Evolutionary conservation across 2,797 vertebrate species (phyloP).

Genomic region (Onychomys torridus): DNA sequence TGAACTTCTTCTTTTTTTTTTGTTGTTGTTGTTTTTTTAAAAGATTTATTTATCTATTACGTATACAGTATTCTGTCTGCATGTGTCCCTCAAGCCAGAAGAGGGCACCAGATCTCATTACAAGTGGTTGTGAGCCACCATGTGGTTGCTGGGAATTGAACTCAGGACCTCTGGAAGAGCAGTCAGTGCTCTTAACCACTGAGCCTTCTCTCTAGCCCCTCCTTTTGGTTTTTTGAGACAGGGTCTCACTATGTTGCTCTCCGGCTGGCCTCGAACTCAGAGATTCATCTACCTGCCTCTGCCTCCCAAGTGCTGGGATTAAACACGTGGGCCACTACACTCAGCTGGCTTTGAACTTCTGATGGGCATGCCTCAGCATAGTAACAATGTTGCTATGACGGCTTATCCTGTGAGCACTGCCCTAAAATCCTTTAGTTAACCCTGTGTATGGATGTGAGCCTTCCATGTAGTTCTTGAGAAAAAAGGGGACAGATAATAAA

Average conservation of each 20-base stretch:
- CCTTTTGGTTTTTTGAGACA: neutral
- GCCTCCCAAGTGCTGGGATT: neutral
- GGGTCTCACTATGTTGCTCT: neutral
- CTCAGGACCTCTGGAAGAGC: too few species aligned
- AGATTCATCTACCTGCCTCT: neutral
- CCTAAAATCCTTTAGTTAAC: neutral
- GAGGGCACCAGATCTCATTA: too few species aligned
- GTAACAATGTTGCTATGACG: neutral
- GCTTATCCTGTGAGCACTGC: neutral
- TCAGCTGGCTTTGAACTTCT: neutral
- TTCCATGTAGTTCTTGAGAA: neutral
- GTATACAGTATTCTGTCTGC: too few species aligned
- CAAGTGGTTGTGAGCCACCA: too few species aligned
- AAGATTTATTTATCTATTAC: too few species aligned
- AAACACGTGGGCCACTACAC: too few species aligned
- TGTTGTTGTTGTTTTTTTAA: too few species aligned
- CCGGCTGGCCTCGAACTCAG: neutral
- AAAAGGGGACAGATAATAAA: constrained; percentile 11
- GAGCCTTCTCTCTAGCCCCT: too few species aligned
- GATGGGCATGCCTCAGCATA: neutral
- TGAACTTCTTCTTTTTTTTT: neutral
- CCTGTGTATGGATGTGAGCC: neutral
- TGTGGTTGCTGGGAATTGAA: too few species aligned
- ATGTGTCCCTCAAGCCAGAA: too few species aligned
- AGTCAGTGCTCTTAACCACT: too few species aligned